Conservation (phyloP, 1,140 invertebrate genomes). For the Phortica variegata region DNA sequence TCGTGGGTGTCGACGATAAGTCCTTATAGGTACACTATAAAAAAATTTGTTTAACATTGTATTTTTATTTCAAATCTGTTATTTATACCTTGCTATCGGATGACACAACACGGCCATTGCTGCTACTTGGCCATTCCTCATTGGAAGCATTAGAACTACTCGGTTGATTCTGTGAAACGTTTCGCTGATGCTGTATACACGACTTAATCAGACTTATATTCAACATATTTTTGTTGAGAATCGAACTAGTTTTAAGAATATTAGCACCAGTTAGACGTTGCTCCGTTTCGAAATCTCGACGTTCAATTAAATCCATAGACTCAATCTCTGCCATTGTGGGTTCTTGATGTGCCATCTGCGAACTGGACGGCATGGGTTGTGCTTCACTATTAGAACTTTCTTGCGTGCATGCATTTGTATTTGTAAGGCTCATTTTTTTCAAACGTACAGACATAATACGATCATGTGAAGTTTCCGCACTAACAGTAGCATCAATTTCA, state of each 20-base stretch:
- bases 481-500: slow-evolving; percentile 8
- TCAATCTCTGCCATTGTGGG: slow-evolving; percentile 38
- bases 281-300: slow-evolving; percentile 51
- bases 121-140: slow-evolving; percentile 46
- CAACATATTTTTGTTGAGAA: slow-evolving; percentile 40
- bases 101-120: slow-evolving; percentile 40
- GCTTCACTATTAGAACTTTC: neutral
- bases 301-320: slow-evolving; percentile 52
- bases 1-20: slow-evolving; percentile 46
- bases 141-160: slow-evolving; percentile 11
- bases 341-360: slow-evolving; percentile 7
- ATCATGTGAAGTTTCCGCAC: slow-evolving; percentile 23
- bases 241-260: slow-evolving; percentile 39
- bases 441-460: slow-evolving; percentile 50
- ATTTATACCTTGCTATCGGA: slow-evolving; percentile 47
- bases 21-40: slow-evolving; percentile 48
- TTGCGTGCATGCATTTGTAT: slow-evolving; percentile 5
- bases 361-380: slow-evolving; percentile 17
- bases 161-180: slow-evolving; percentile 7
- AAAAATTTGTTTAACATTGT: neutral
- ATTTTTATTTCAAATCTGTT: neutral
- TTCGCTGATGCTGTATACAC: slow-evolving; percentile 12
- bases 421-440: slow-evolving; percentile 48
- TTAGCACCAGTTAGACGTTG: slow-evolving; percentile 49
- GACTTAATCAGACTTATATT: slow-evolving; percentile 52